Evolutionary conservation across 2,797 vertebrate species (phyloP).

Genomic region (Diceros bicornis): DNA sequence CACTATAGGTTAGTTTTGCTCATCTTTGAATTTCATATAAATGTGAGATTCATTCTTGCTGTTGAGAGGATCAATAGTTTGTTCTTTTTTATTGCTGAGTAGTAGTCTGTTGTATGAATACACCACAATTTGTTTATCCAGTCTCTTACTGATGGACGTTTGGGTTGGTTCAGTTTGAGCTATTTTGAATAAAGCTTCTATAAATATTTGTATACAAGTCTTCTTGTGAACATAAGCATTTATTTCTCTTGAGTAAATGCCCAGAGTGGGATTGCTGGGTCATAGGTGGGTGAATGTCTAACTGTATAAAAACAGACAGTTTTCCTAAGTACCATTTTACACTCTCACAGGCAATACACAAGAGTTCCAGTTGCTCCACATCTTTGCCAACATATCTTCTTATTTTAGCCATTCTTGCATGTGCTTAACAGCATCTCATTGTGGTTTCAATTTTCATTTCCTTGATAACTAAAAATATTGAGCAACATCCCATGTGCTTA

Average conservation of each 20-base stretch:
- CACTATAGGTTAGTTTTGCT: background rate
- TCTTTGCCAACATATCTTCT: background rate
- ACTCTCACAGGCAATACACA: background rate
- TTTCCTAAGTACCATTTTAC: background rate
- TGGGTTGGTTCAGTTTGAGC: background rate
- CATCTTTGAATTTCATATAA: background rate
- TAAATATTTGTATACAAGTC: slow-evolving; percentile 20
- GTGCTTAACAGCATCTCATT: background rate
- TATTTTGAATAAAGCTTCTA: slow-evolving; percentile 6
- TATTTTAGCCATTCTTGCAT: background rate
- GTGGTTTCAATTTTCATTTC: background rate
- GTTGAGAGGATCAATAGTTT: background rate
- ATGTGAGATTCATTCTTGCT: slow-evolving; percentile 5
- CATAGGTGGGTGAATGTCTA: background rate
- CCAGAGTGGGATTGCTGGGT: background rate
- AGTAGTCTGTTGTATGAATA: background rate
- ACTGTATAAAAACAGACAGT: background rate
- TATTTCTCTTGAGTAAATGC: slow-evolving; percentile 38
- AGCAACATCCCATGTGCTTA: background rate
- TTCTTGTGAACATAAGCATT: slow-evolving; percentile 14
- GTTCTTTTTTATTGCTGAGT: background rate
- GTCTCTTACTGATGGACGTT: background rate
- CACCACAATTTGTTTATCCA: background rate
- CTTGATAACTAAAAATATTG: slow-evolving; percentile 26
- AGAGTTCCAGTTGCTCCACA: background rate